Evolutionary conservation across 1,140 invertebrate genomes (phyloP).

Genomic region (Mizuhopecten yessoensis): DNA sequence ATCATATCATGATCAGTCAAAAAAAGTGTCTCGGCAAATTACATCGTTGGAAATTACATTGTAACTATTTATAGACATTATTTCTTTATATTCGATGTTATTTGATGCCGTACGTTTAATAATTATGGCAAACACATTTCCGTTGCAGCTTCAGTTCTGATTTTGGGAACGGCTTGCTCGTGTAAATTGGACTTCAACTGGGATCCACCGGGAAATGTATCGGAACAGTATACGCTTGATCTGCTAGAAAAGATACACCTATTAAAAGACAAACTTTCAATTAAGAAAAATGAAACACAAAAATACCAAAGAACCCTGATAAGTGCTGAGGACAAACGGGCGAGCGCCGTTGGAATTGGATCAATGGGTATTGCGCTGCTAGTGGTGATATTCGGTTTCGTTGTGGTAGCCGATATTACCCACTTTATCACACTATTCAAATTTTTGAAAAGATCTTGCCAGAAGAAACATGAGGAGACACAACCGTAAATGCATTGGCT

Average conservation of each 20-base stretch:
- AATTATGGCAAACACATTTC: background rate
- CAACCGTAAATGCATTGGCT: background rate
- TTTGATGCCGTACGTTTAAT: too few relatives aligned
- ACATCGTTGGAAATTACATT: too few relatives aligned
- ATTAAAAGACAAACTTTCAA: background rate
- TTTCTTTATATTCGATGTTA: too few relatives aligned
- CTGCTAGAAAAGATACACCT: background rate
- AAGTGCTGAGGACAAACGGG: background rate
- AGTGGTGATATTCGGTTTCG: background rate
- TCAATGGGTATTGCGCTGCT: background rate
- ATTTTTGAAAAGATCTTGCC: background rate
- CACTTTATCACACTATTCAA: background rate
- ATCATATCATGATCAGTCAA: too few relatives aligned
- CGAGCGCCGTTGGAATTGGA: background rate
- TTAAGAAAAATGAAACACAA: conserved; percentile 5
- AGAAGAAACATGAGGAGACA: background rate
- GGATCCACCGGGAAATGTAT: background rate
- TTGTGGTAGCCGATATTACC: background rate
- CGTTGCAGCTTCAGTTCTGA: background rate
- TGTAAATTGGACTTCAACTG: background rate
- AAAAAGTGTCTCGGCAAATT: too few relatives aligned
- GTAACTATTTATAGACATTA: too few relatives aligned
- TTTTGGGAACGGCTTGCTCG: background rate
- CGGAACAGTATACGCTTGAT: background rate
- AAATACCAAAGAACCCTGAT: conserved; percentile 32